phyloP scores from a whole-genome alignment of 2,113 vertebrate genomes.

The Apus apus region DNA sequence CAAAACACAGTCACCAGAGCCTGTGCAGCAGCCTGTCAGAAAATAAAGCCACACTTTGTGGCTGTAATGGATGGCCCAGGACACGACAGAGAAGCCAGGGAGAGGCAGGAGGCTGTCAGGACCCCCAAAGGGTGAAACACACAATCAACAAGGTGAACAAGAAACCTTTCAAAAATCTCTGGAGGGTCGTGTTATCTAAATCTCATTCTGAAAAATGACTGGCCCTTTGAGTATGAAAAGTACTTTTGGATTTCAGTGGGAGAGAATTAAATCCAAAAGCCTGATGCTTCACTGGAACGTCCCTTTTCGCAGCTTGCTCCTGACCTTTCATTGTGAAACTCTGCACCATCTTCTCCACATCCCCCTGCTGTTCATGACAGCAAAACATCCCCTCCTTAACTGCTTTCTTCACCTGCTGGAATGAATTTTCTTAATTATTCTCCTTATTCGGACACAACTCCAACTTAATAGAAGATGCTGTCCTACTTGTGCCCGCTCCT shows the following conservation, averaged over 20 bases:
- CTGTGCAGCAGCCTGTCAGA: neutral
- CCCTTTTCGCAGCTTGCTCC: neutral
- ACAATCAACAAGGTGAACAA: neutral
- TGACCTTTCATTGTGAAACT: neutral
- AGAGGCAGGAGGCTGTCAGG: neutral
- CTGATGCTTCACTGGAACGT: neutral
- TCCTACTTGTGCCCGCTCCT: neutral
- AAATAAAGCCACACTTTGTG: neutral
- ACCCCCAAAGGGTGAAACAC: fast-evolving
- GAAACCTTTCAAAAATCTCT: neutral
- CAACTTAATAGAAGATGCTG: neutral
- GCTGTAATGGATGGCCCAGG: neutral
- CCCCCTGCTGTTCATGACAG: neutral
- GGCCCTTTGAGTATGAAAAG: neutral
- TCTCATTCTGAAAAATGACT: neutral
- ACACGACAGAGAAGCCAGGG: neutral
- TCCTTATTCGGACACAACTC: neutral
- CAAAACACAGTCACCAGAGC: neutral
- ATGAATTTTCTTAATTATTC: neutral
- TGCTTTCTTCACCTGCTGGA: neutral
- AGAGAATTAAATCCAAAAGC: neutral
- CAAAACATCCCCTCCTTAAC: neutral
- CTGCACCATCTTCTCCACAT: neutral
- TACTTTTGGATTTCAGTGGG: neutral
- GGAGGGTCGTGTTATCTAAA: neutral